phyloP scores from a whole-genome alignment of 2,797 vertebrate genomes.

The Schizothorax lantsangensis region DNA sequence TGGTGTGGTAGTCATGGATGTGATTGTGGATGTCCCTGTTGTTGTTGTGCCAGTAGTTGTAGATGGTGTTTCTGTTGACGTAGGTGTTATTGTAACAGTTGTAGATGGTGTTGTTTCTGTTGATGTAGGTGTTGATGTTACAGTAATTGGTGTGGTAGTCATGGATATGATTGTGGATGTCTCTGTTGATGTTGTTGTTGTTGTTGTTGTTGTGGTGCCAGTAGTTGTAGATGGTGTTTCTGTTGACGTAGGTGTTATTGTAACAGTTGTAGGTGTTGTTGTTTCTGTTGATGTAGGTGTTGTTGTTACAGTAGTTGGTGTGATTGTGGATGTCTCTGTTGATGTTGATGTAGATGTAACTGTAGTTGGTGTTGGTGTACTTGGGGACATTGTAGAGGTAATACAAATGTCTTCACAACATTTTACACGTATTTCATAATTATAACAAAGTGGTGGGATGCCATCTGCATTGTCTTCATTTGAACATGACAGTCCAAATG shows the following conservation, averaged over 20 bases:
- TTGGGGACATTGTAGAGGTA: not conserved
- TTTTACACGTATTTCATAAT: slow-evolving; percentile 81
- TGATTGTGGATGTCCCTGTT: slow-evolving; percentile 3
- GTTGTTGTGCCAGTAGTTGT: too few relatives aligned
- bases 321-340: not conserved
- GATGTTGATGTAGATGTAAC: not conserved
- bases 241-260: not conserved
- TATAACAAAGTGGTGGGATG: slow-evolving; percentile 66
- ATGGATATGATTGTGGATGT: not conserved
- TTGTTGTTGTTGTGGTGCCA: slow-evolving; percentile 44
- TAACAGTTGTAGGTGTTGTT: not conserved
- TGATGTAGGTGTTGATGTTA: too few relatives aligned
- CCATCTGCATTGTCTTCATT: slow-evolving; percentile 66
- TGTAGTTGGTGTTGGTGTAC: not conserved
- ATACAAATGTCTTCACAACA: slow-evolving; percentile 77
- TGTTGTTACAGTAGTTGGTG: too few relatives aligned
- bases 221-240: not conserved
- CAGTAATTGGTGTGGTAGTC: not conserved
- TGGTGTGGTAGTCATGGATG: not conserved
- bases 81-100: too few relatives aligned
- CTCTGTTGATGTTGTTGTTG: slow-evolving; percentile 47
- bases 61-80: too few relatives aligned
- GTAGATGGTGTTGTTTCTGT: too few relatives aligned
- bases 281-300: too few relatives aligned
- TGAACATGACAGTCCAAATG: slow-evolving; percentile 75